These are phyloP conservation scores for Leucophenga maculata DNA, from an alignment of 2,888 invertebrate genomes.

Conservation along the genomic window DNA sequence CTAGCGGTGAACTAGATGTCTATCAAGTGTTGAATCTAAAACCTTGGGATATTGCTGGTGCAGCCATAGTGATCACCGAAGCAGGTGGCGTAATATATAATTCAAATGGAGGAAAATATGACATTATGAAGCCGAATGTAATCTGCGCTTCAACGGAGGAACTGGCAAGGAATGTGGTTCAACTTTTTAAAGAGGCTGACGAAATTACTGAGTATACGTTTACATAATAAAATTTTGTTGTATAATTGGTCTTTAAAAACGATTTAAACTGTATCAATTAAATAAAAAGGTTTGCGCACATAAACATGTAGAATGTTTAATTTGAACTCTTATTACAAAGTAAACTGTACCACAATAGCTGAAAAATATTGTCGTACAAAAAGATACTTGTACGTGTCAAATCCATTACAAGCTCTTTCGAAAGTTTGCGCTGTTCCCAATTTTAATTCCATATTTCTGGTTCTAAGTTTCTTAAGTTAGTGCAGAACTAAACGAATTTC, in stretches of 20 bases:
- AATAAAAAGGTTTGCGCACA: too few relatives aligned
- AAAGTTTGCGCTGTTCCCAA: too few relatives aligned
- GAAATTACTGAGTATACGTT: conserved; percentile 67
- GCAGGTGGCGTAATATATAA: conserved; percentile 82
- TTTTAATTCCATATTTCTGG: too few relatives aligned
- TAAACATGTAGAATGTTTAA: too few relatives aligned
- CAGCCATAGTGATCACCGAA: conserved; percentile 80
- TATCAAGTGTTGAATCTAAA: conserved; percentile 81
- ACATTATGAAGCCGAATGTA: conserved; percentile 75
- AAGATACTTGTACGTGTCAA: too few relatives aligned
- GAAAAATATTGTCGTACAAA: too few relatives aligned
- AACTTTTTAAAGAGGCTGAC: conserved; percentile 74
- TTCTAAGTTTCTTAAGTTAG: too few relatives aligned
- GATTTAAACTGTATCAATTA: background rate
- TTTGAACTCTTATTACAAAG: too few relatives aligned
- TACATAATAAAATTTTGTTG: conserved; percentile 44
- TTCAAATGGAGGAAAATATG: conserved; percentile 75
- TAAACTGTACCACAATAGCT: too few relatives aligned
- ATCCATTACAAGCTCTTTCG: too few relatives aligned
- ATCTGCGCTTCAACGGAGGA: conserved; percentile 73
- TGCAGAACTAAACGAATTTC: too few relatives aligned
- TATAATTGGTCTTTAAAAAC: background rate
- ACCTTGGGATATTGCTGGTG: conserved; percentile 86
- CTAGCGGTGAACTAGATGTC: conserved; percentile 79
- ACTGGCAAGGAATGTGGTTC: conserved; percentile 72